Evolutionary conservation across 1,140 invertebrate species (phyloP).

Genomic region (Hesperophylax magnus): DNA sequence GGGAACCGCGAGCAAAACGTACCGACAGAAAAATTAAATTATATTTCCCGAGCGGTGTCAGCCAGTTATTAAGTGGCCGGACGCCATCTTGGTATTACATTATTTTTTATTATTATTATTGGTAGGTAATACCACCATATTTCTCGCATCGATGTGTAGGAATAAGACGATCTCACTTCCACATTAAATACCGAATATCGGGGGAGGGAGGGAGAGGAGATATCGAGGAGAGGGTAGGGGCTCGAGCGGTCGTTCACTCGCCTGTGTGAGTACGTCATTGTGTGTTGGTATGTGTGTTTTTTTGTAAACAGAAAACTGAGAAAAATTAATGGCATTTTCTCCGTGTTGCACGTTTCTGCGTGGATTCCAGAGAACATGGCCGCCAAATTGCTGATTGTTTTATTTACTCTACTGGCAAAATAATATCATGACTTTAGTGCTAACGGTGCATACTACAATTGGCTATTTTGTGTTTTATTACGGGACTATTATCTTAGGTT

Average conservation of each 20-base stretch:
- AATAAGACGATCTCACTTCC: constrained; percentile 26
- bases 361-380: constrained; percentile 2
- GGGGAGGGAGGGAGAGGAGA: constrained; percentile 31
- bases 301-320: constrained; percentile 56
- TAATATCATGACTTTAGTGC: neutral
- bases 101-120: constrained; percentile 57
- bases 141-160: constrained; percentile 45
- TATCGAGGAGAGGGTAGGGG: constrained; percentile 34
- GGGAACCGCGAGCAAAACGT: constrained; percentile 56
- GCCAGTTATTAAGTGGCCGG: constrained; percentile 72
- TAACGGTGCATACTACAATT: neutral
- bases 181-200: constrained; percentile 37
- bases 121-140: constrained; percentile 51
- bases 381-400: constrained; percentile 48
- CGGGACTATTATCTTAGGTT: neutral
- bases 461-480: neutral
- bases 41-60: constrained; percentile 73
- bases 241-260: constrained; percentile 21
- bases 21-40: constrained; percentile 71
- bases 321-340: constrained; percentile 55
- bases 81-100: constrained; percentile 66
- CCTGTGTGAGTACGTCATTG: constrained; percentile 34
- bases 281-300: constrained; percentile 37
- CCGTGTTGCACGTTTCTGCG: constrained; percentile 43
- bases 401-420: constrained; percentile 35